Percentiles rank a stretch among this genome's conserved stretches.
Conservation (phyloP, 2,888 invertebrate species). For the Mellilla xanthometata region DNA sequence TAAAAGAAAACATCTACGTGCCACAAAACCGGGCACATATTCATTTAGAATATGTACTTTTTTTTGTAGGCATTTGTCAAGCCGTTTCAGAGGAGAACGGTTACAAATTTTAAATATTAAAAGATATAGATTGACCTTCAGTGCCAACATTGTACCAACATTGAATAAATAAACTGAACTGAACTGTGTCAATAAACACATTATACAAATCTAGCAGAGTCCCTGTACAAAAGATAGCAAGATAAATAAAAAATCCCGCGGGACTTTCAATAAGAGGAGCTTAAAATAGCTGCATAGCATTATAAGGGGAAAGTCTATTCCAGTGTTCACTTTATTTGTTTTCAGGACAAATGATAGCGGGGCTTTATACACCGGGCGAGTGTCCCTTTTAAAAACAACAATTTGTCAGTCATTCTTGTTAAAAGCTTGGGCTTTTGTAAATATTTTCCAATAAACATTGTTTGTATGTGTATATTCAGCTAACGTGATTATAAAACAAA, state of each 20-base stretch:
- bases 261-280: constrained; percentile 8
- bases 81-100: too few species aligned
- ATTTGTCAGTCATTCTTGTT: constrained; percentile 5
- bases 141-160: too few species aligned
- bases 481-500: too few species aligned
- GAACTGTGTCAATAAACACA: too few species aligned
- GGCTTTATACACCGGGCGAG: neutral
- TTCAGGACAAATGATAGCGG: neutral
- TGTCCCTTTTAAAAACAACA: neutral
- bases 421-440: neutral
- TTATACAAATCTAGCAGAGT: neutral
- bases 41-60: too few species aligned
- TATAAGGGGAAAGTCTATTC: constrained; percentile 7
- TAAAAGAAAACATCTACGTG: too few species aligned
- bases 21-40: too few species aligned
- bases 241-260: constrained; percentile 17
- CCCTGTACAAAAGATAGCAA: constrained; percentile 7
- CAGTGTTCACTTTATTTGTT: constrained; percentile 9
- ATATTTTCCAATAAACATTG: neutral
- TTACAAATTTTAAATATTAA: too few species aligned
- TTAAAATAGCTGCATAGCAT: constrained; percentile 16
- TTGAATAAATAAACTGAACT: too few species aligned
- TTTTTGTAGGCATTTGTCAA: too few species aligned
- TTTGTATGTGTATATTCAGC: too few species aligned
- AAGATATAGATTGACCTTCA: too few species aligned